Base-by-base conservation (phyloP, 2,797 vertebrate species). In the Triplophysa yarkandensis region DNA sequence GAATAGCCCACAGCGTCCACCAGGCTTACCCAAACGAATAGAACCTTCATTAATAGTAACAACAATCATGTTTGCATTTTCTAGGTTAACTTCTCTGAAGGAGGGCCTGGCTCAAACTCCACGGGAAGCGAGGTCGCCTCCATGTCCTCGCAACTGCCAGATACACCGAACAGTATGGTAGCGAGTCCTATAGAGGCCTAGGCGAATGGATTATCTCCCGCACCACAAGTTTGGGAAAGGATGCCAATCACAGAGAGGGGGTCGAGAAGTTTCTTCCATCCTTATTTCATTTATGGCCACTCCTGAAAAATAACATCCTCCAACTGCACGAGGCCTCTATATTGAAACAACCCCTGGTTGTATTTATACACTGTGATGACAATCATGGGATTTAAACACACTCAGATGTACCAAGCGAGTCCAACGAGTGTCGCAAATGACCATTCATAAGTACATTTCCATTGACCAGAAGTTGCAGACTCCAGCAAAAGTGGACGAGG, bases 111-210 rank as follows among this genome's bases (percentile, higher is more conserved):
- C 75, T 98, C 97, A 48, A 99, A 98, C 88, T 99, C 96, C 75
- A 98, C 97, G 72, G 97, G 96, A 90, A 98, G 97, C 85, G 96
- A 99, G 90, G 96, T 98, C 83, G 96, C 96, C 52, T 98, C 97
- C 65, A 98, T 99, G 96, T 98, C 97, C 82, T 99, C 97, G 66
- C 97, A 99, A 85, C 95, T 99, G 85, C 97, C 97, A 87, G 97
- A 98, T 83, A 99, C 97, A 76, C 97, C 97, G 52, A 99, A 98
- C 95, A 99, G 97, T 93, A 99, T 99, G 97, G 96, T 98, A 80
- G 96, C 97, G 86, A 99, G 97, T 88, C 97, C 97, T 74, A 97
- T 99, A 84, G 97, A 99, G 89, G 96, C 97, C 85, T 99, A 94
- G 95, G 90, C 86, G 85, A 86, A 77, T 81, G 88, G 86, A 89